These are phyloP conservation scores for Allygus modestus DNA, from an alignment of 2,888 invertebrate species.

Conservation along the genomic window DNA sequence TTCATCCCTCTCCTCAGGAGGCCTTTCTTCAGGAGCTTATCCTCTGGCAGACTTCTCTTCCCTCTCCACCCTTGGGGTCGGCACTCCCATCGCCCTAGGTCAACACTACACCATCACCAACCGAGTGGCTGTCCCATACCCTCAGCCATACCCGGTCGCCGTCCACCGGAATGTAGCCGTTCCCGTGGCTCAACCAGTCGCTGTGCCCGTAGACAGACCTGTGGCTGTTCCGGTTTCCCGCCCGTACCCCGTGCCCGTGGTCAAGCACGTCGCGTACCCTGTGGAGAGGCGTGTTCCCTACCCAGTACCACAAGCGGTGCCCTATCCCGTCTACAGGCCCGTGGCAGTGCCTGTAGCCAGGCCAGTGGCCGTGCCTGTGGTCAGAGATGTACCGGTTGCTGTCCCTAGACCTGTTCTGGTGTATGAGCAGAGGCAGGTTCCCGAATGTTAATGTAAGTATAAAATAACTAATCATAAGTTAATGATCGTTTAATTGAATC, in stretches of 20 bases:
- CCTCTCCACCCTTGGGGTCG: constrained; percentile 23
- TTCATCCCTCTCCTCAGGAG: not conserved
- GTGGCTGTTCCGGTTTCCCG: constrained; percentile 70
- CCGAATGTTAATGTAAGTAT: constrained; percentile 6
- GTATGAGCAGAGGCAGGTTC: not conserved
- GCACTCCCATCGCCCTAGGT: constrained; percentile 23
- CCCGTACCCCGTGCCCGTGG: constrained; percentile 72
- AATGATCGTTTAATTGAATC: too few relatives aligned
- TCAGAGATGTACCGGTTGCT: constrained; percentile 72
- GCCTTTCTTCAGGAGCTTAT: not conserved
- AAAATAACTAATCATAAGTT: too few relatives aligned
- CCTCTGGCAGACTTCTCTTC: not conserved
- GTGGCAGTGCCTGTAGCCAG: constrained; percentile 76
- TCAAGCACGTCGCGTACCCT: constrained; percentile 73
- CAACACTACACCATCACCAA: constrained; percentile 46
- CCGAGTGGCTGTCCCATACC: constrained; percentile 37
- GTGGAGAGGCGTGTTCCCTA: constrained; percentile 78
- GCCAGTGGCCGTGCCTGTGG: constrained; percentile 77
- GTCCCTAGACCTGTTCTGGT: constrained; percentile 57
- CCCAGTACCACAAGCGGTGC: constrained; percentile 77
- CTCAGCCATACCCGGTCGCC: constrained; percentile 70
- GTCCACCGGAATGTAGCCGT: constrained; percentile 69
- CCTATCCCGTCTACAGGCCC: constrained; percentile 77
- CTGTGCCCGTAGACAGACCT: constrained; percentile 69
- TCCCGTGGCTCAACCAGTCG: constrained; percentile 74